These are phyloP conservation scores for Zaprionus tsacasi DNA, from an alignment of 1,140 invertebrate genomes.

Conservation along the genomic window DNA sequence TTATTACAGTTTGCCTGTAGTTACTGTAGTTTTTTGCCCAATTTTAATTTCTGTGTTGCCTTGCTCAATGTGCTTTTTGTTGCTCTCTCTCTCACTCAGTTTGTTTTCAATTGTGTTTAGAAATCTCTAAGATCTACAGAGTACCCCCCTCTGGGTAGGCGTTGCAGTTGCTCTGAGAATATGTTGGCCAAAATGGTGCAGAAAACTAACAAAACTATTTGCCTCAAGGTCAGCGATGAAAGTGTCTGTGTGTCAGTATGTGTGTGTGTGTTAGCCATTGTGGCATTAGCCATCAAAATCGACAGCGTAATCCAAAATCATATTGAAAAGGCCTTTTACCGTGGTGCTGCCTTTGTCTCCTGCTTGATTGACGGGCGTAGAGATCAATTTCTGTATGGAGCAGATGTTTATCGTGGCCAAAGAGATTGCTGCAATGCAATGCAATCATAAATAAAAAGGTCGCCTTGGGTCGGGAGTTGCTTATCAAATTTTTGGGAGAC, in stretches of 20 bases:
- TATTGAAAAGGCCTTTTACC: slow-evolving; percentile 44
- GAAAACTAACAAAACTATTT: slow-evolving; percentile 35
- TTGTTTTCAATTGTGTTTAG: slow-evolving; percentile 73
- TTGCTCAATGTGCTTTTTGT: slow-evolving; percentile 63
- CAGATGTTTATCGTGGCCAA: slow-evolving; percentile 50
- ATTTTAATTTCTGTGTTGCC: slow-evolving; percentile 65
- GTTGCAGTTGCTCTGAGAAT: slow-evolving; percentile 22
- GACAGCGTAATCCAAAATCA: background rate
- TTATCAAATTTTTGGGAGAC: slow-evolving; percentile 30
- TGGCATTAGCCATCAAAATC: slow-evolving; percentile 31
- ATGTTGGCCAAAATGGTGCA: slow-evolving; percentile 62
- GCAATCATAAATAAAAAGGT: background rate
- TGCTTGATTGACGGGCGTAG: slow-evolving; percentile 58
- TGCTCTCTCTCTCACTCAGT: slow-evolving; percentile 39
- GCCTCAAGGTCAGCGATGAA: slow-evolving; percentile 81
- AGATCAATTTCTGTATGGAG: slow-evolving; percentile 49
- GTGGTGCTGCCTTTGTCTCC: slow-evolving; percentile 34
- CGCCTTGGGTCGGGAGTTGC: slow-evolving; percentile 12
- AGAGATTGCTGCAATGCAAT: slow-evolving; percentile 46
- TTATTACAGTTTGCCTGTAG: background rate
- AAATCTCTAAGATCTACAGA: slow-evolving; percentile 42
- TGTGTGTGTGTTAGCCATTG: slow-evolving; percentile 47
- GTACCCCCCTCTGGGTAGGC: too few species aligned
- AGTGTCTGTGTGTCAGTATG: slow-evolving; percentile 45
- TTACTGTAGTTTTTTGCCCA: slow-evolving; percentile 32